Evolutionary conservation across 1,140 invertebrate genomes (phyloP).

Genomic region (Archegozetes longisetosus): DNA sequence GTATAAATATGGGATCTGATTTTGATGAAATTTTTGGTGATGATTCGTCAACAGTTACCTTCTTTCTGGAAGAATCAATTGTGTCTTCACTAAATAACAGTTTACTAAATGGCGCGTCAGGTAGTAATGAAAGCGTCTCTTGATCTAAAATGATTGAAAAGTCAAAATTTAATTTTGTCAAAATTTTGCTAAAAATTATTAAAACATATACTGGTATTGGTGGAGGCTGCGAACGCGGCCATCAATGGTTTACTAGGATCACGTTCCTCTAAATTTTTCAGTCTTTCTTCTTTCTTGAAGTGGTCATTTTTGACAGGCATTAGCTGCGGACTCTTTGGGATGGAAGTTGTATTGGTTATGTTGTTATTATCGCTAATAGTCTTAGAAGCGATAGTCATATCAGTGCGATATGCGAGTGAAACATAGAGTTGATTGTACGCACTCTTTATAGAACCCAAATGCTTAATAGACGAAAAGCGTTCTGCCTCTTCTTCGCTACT

Average conservation of each 20-base stretch:
- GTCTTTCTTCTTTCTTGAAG: not conserved
- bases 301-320: constrained; percentile 14
- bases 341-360: not conserved
- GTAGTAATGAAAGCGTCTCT: not conserved
- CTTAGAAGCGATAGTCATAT: constrained; percentile 2
- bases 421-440: constrained; percentile 11
- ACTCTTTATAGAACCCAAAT: constrained; percentile 11
- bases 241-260: constrained; percentile 6
- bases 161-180: not conserved
- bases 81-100: not conserved
- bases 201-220: not conserved
- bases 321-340: constrained; percentile 2
- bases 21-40: not conserved
- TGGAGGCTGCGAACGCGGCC: constrained; percentile 5
- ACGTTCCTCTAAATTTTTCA: not conserved
- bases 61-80: not conserved
- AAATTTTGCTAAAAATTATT: too few species aligned
- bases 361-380: not conserved
- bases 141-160: not conserved
- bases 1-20: constrained; percentile 8
- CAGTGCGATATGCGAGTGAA: constrained; percentile 11
- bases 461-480: constrained; percentile 3
- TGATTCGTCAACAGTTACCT: not conserved
- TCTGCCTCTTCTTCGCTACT: not conserved
- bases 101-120: not conserved